Percentiles rank a stretch among this genome's conserved stretches.
Conservation (phyloP, 2,888 invertebrate species). For the Sialis fuliginosa region DNA sequence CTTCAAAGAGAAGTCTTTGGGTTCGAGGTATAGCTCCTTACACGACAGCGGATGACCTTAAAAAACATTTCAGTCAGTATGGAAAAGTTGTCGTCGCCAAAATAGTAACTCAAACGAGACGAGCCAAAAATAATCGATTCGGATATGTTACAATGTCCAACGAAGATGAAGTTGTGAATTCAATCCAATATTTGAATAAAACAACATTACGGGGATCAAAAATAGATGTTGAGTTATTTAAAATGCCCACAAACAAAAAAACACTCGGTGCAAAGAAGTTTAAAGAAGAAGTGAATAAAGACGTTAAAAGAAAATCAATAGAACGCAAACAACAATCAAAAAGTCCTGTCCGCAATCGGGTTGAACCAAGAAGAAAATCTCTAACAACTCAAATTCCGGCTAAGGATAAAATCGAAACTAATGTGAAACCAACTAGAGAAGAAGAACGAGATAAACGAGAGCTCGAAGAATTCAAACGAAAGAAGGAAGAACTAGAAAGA, state of each 20-base stretch:
- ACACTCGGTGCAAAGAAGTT: neutral
- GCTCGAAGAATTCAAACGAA: neutral
- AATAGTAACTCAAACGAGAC: neutral
- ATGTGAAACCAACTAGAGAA: neutral
- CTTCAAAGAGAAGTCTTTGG: slow-evolving; percentile 1
- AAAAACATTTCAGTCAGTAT: neutral
- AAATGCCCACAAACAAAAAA: too few species aligned
- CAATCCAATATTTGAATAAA: slow-evolving; percentile 1
- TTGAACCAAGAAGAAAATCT: neutral
- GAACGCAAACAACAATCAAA: neutral
- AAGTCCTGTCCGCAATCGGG: neutral
- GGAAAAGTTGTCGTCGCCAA: slow-evolving; percentile 3
- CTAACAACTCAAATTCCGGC: neutral
- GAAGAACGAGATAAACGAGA: neutral
- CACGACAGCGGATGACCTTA: slow-evolving; percentile 1
- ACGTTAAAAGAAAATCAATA: neutral
- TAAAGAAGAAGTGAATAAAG: neutral
- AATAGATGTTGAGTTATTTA: too few species aligned
- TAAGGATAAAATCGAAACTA: neutral
- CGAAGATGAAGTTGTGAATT: slow-evolving; percentile 1
- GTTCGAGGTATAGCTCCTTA: slow-evolving; percentile 1
- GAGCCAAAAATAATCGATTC: neutral
- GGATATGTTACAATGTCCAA: slow-evolving; percentile 4
- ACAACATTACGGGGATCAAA: neutral
- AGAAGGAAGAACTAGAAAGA: slow-evolving; percentile 1